A percentile compares a stretch with the other conserved stretches of the same genome.
phyloP scores from a whole-genome alignment of 2,113 vertebrate species.

The Bagarius yarrelli region DNA sequence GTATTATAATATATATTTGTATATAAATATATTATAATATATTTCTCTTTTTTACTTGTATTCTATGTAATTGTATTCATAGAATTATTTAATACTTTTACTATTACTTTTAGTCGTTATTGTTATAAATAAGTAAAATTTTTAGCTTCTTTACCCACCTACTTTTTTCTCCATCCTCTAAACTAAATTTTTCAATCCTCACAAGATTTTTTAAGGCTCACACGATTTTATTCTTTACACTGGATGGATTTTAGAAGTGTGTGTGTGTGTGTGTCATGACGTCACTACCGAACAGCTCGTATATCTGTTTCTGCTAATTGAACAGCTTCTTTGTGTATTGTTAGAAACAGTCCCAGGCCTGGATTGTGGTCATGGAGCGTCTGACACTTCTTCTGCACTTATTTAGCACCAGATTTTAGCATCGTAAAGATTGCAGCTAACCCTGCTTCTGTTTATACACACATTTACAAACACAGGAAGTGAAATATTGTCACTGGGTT shows the following conservation, averaged over 20 bases:
- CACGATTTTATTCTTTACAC: too few relatives aligned
- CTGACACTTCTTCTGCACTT: not conserved
- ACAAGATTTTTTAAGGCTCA: too few relatives aligned
- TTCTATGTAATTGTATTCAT: too few relatives aligned
- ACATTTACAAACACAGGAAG: not conserved
- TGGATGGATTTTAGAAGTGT: conserved; percentile 16
- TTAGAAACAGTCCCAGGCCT: not conserved
- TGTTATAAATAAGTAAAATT: too few relatives aligned
- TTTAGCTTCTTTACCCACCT: too few relatives aligned
- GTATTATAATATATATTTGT: too few relatives aligned
- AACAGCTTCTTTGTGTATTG: not conserved
- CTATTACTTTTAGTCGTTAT: too few relatives aligned
- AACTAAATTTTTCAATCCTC: too few relatives aligned
- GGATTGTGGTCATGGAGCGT: not conserved
- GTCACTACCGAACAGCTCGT: not conserved
- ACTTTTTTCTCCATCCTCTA: too few relatives aligned
- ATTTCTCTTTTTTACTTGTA: too few relatives aligned
- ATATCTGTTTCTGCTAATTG: not conserved
- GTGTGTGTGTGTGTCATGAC: conserved; percentile 4
- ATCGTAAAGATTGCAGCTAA: not conserved
- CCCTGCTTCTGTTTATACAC: not conserved
- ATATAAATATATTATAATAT: too few relatives aligned
- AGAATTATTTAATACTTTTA: too few relatives aligned
- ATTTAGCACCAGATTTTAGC: not conserved
- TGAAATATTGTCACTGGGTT: not conserved